Conservation (phyloP, 1,140 invertebrate species). For the Drosophila cardini region DNA sequence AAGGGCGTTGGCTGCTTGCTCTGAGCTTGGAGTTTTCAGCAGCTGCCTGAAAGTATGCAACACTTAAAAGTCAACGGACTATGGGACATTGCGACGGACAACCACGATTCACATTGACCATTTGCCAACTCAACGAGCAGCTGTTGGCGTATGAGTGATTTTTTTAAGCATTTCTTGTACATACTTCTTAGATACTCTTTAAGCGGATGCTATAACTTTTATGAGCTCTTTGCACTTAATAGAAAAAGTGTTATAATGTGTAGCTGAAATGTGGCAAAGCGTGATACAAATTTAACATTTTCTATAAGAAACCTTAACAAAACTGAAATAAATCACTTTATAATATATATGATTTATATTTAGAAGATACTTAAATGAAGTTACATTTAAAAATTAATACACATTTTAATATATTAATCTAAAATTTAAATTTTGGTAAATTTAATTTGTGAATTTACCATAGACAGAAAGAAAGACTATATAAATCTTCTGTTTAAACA, state of each 20-base stretch:
- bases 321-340: no score
- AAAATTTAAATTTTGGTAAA: no score
- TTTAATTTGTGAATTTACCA: no score
- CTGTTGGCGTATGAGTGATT: conserved; percentile 54
- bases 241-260: neutral
- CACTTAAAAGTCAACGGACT: conserved; percentile 4
- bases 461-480: no score
- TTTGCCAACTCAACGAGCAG: conserved; percentile 65
- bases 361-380: no score
- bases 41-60: conserved; percentile 68
- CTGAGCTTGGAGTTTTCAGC: conserved; percentile 22
- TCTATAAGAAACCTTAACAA: no score
- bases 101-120: conserved; percentile 49
- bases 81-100: neutral
- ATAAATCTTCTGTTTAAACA: no score
- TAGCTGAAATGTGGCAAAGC: no score
- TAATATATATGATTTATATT: no score
- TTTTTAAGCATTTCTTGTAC: neutral
- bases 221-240: neutral
- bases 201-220: conserved; percentile 5
- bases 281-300: no score
- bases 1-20: conserved; percentile 60
- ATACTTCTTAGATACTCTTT: neutral
- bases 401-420: no score
- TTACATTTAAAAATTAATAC: no score